Base-by-base conservation (phyloP, 1,140 invertebrate species). In the Panonychus citri region DNA sequence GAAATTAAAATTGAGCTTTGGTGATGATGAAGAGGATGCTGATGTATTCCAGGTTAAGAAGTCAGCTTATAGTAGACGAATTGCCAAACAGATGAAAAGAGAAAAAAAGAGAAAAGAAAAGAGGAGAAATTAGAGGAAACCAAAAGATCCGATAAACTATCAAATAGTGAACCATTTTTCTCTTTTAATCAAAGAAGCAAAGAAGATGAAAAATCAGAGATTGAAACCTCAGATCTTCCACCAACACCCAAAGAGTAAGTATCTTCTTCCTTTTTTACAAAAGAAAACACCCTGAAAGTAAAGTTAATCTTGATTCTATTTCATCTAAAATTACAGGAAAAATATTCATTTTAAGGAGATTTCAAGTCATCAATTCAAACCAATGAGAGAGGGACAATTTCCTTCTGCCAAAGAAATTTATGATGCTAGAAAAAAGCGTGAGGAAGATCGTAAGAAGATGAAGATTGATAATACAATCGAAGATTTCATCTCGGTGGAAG, bases 341-440 rank as follows among this genome's bases (percentile, higher is more conserved):
- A 7, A 1, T 7, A 50, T 27, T 4, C 12, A n/a, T n/a, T n/a
- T n/a, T n/a, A n/a, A 4, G 26, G 17, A 10, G 49, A 50, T 50
- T 7, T 50, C 49, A n/a, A 28, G 24, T 28, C 51, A 40, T 57
- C 30, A 40, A n/a, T 53, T 57, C 52, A 34, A 55, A 37, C 17
- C n/a, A 19, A 24, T 37, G 26, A 40, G 60, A 80, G 78, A 77
- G 70, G 90, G 89, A 50, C 79, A 80, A 62, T 95, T 96, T 65
- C 90, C 90, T 21, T 88, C 95, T 76, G 88, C 90, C 12, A 87
- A 85, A 40, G 82, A 89, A 74, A 95, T 96, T 67, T 89, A 95
- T 72, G 85, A 85, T 58, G 85, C 87, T 24, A 76, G 89, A 62
- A 95, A 94, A 72, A 78, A 82, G 59, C 75, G 89, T 63, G 88